Conservation (phyloP, 2,888 invertebrate genomes). For the Aspidiotus destructor region DNA sequence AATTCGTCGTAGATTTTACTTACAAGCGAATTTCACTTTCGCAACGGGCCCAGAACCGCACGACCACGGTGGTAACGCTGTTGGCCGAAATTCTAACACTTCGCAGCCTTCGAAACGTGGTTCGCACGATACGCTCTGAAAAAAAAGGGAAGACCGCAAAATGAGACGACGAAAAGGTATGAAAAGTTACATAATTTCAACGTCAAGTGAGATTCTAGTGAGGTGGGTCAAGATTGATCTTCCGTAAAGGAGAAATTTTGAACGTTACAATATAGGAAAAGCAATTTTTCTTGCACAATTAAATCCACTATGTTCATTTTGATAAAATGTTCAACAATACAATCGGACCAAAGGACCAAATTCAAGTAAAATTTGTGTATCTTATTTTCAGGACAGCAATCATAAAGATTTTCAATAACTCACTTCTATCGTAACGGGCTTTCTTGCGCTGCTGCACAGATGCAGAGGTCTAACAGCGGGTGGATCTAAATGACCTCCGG, state of each 20-base stretch:
- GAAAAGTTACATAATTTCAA: too few relatives aligned
- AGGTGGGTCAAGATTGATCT: too few relatives aligned
- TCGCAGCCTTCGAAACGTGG: slow-evolving; percentile 23
- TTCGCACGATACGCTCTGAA: slow-evolving; percentile 18
- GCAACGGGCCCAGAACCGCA: slow-evolving; percentile 20
- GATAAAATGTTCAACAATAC: neutral
- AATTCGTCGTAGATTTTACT: neutral
- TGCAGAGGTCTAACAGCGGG: slow-evolving; percentile 41
- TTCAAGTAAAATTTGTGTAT: neutral
- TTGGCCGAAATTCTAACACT: slow-evolving; percentile 16
- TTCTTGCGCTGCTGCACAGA: slow-evolving; percentile 25
- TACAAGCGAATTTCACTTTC: slow-evolving; percentile 29
- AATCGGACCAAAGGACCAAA: neutral
- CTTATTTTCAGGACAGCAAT: too few relatives aligned
- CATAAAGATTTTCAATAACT: neutral
- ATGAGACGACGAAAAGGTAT: too few relatives aligned
- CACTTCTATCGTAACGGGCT: slow-evolving; percentile 21
- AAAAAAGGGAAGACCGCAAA: neutral
- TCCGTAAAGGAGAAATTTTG: too few relatives aligned
- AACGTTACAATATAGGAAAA: too few relatives aligned
- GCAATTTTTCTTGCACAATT: too few relatives aligned
- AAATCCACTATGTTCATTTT: neutral
- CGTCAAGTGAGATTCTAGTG: too few relatives aligned
- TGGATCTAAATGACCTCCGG: slow-evolving; percentile 58
- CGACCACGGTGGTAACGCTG: slow-evolving; percentile 21